These are phyloP conservation scores for Drosophila equinoxialis DNA, from an alignment of 1,140 invertebrate species.

Conservation along the genomic window DNA sequence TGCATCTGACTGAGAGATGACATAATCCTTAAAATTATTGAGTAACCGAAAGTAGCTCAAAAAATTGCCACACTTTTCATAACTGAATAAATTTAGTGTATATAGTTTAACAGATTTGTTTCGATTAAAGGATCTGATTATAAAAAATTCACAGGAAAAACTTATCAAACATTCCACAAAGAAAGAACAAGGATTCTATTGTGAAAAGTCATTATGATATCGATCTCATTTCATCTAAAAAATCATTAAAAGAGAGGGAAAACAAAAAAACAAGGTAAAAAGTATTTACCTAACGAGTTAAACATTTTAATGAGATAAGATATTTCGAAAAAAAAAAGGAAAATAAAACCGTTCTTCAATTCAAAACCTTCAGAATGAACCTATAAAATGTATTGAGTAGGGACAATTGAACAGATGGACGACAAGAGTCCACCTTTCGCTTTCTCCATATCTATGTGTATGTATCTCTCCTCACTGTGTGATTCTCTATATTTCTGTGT, in stretches of 20 bases:
- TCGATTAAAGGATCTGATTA: background rate
- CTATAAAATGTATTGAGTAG: conserved; percentile 67
- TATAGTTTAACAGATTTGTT: too few relatives aligned
- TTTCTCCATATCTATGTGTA: conserved; percentile 21
- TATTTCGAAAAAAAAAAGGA: conserved; percentile 24
- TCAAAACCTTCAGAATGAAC: conserved; percentile 34
- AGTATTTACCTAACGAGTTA: conserved; percentile 39
- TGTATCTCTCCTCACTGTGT: conserved; percentile 28
- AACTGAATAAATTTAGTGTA: background rate
- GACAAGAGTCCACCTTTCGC: conserved; percentile 37
- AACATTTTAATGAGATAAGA: conserved; percentile 60
- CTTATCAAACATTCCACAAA: background rate
- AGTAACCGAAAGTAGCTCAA: background rate
- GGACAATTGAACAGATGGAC: conserved; percentile 64
- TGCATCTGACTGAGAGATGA: conserved; percentile 47
- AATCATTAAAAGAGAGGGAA: conserved; percentile 2
- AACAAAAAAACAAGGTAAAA: background rate
- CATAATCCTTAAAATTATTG: conserved; percentile 47
- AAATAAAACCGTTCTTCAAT: conserved; percentile 34
- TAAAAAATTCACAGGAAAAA: background rate
- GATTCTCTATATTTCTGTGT: conserved; percentile 21
- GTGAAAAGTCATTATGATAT: conserved; percentile 10
- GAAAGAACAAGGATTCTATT: background rate
- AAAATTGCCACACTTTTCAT: background rate
- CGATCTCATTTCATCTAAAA: conserved; percentile 7